phyloP scores from a whole-genome alignment of 2,113 vertebrate genomes.

The Zapus hudsonius region DNA sequence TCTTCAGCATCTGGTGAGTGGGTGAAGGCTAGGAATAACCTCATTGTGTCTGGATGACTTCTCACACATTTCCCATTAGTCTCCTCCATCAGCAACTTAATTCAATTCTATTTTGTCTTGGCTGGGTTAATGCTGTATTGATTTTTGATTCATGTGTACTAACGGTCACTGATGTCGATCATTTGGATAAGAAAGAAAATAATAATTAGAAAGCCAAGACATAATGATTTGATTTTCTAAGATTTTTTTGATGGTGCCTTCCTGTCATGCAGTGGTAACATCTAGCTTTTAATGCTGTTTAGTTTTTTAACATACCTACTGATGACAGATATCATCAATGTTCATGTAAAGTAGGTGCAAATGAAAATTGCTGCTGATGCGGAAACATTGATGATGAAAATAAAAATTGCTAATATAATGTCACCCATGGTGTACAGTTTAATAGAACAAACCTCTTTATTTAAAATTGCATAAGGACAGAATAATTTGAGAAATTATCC shows the following conservation, averaged over 20 bases:
- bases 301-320: constrained; percentile 48
- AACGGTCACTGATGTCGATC: constrained; percentile 9
- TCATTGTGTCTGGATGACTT: constrained; percentile 44
- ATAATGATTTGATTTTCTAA: constrained; percentile 42
- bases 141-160: constrained; percentile 41
- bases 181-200: constrained; percentile 53
- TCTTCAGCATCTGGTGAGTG: not conserved
- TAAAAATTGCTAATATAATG: constrained; percentile 50
- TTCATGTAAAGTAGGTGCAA: constrained; percentile 25
- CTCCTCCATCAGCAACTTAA: not conserved
- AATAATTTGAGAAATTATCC: not conserved
- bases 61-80: constrained; percentile 6
- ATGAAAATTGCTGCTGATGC: constrained; percentile 52
- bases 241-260: not conserved
- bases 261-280: not conserved
- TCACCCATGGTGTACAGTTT: constrained; percentile 18
- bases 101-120: not conserved
- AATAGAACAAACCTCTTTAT: constrained; percentile 50
- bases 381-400: constrained; percentile 33
- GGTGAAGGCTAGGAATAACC: not conserved
- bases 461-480: constrained; percentile 32
- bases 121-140: not conserved
- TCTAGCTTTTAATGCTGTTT: not conserved
- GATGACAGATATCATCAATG: not conserved
- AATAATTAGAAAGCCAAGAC: not conserved